Percentiles rank a stretch among this genome's conserved stretches.
Conservation (phyloP, 2,797 vertebrate species). For the Pelodytes ibericus region DNA sequence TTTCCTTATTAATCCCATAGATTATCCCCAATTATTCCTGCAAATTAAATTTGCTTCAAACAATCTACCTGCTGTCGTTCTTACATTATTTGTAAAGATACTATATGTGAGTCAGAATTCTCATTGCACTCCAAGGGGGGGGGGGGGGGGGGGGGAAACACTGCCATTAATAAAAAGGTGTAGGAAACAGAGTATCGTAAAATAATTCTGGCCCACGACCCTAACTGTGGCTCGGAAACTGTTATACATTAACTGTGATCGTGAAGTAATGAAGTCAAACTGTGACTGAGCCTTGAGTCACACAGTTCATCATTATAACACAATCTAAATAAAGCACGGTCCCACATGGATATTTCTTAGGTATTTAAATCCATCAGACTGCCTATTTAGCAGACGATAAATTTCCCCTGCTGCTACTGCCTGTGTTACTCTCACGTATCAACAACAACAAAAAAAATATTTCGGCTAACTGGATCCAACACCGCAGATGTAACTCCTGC, state of each 20-base stretch:
- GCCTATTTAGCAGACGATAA: slow-evolving; percentile 12
- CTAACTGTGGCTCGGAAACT: not conserved
- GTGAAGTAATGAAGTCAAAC: slow-evolving; percentile 18
- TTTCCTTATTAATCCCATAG: no score
- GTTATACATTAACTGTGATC: not conserved
- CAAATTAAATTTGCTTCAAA: no score
- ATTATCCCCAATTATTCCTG: no score
- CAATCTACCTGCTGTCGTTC: no score
- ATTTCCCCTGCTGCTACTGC: slow-evolving; percentile 22
- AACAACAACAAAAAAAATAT: no score
- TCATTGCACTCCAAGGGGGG: no score
- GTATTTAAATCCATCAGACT: slow-evolving; percentile 12
- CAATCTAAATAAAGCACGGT: slow-evolving; percentile 14
- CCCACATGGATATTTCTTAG: slow-evolving; percentile 15
- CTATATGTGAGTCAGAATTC: no score
- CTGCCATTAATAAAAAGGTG: not conserved
- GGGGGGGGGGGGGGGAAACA: not conserved
- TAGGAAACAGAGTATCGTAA: not conserved
- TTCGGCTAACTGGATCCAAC: not conserved
- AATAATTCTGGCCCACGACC: slow-evolving; percentile 12
- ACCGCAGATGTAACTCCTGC: not conserved
- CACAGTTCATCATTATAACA: slow-evolving; percentile 38
- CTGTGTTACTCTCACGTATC: not conserved
- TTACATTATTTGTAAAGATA: no score
- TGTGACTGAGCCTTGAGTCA: slow-evolving; percentile 2